phyloP scores from a whole-genome alignment of 1,140 invertebrate species.

The Cyrtorhinus lividipennis region DNA sequence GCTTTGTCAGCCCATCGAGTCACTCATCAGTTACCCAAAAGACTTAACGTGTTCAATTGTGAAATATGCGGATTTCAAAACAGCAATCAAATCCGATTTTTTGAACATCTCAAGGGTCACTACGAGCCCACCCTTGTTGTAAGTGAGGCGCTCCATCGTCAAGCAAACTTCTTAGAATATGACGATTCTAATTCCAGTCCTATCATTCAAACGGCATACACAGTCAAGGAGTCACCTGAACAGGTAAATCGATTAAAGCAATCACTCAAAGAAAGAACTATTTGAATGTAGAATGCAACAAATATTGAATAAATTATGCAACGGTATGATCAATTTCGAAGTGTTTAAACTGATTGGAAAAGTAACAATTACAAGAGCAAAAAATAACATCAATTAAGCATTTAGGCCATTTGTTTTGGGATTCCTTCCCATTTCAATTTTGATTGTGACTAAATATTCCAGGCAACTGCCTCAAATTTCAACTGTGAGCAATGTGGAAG shows the following conservation, averaged over 20 bases:
- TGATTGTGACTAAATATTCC: too few relatives aligned
- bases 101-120: conserved; percentile 62
- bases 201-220: conserved; percentile 15
- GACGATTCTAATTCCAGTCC: not conserved
- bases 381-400: too few relatives aligned
- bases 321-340: too few relatives aligned
- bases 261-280: too few relatives aligned
- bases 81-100: conserved; percentile 57
- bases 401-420: too few relatives aligned
- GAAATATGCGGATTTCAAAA: conserved; percentile 48
- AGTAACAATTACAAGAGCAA: too few relatives aligned
- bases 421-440: too few relatives aligned
- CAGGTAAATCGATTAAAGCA: conserved; percentile 1
- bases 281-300: too few relatives aligned
- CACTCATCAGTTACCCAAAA: conserved; percentile 17
- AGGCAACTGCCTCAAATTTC: conserved; percentile 4
- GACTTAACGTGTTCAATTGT: conserved; percentile 37
- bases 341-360: too few relatives aligned
- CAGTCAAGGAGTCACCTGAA: conserved; percentile 6
- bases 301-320: too few relatives aligned
- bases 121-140: conserved; percentile 43
- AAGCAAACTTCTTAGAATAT: conserved; percentile 1
- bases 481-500: conserved; percentile 42
- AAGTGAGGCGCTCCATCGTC: not conserved
- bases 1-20: conserved; percentile 26